phyloP scores from a whole-genome alignment of 2,797 vertebrate species.

The Anguilla pacifica region DNA sequence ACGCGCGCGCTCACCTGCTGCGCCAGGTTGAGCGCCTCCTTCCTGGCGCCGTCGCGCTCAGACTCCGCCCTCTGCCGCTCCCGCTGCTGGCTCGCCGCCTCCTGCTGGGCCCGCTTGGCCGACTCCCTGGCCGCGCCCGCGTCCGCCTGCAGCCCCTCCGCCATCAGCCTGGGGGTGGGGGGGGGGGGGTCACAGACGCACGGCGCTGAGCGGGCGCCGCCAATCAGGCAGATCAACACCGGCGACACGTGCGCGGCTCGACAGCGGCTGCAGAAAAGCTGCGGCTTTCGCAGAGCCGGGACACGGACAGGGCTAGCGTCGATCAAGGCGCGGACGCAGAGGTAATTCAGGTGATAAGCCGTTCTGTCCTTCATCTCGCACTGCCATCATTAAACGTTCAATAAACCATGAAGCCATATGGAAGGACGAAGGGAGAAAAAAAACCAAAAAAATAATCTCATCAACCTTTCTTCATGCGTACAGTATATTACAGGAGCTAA shows the following conservation, averaged over 20 bases:
- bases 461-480: slow-evolving; percentile 32
- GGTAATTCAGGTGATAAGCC: slow-evolving; percentile 24
- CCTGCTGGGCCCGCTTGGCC: slow-evolving; percentile 57
- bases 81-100: slow-evolving; percentile 31
- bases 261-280: not conserved
- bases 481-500: slow-evolving; percentile 17
- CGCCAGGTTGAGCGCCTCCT: slow-evolving; percentile 53
- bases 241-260: slow-evolving; percentile 9
- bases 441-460: slow-evolving; percentile 18
- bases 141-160: slow-evolving; percentile 56
- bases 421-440: not conserved
- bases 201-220: not conserved
- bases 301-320: not conserved
- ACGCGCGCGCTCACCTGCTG: not conserved
- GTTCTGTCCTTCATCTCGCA: slow-evolving; percentile 22
- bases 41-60: slow-evolving; percentile 53
- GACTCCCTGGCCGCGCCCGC: slow-evolving; percentile 52
- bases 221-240: slow-evolving; percentile 3
- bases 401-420: slow-evolving; percentile 28
- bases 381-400: slow-evolving; percentile 23
- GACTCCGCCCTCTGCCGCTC: slow-evolving; percentile 43
- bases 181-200: not conserved
- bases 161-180: slow-evolving; percentile 46
- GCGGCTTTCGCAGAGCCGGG: not conserved
- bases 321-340: slow-evolving; percentile 25